Percentiles rank a stretch among this genome's conserved stretches.
Evolutionary conservation across 53 echinoderm and acorn worm species (phyloP).

Genomic region (Hippasteria phrygiana): DNA sequence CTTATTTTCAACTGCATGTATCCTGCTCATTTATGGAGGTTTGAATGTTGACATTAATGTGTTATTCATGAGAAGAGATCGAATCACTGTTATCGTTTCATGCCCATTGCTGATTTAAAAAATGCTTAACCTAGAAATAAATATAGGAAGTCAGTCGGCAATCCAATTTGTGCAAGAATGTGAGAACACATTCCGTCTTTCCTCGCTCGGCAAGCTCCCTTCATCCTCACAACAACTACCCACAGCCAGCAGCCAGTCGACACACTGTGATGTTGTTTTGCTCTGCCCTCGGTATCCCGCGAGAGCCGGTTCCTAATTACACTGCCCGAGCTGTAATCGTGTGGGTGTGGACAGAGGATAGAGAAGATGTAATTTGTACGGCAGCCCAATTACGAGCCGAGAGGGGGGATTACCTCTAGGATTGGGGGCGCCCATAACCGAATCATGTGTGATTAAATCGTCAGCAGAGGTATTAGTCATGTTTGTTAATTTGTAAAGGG

Average conservation of each 20-base stretch:
- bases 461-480: constrained; percentile 22
- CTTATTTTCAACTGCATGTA: no score
- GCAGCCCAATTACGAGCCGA: constrained; percentile 35
- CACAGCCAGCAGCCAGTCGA: not conserved
- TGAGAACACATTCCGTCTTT: constrained; percentile 21
- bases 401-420: not conserved
- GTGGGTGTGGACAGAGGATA: constrained; percentile 30
- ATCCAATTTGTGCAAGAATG: constrained; percentile 44
- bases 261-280: not conserved
- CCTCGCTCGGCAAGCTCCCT: not conserved
- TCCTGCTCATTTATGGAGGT: no score
- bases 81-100: no score
- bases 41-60: no score
- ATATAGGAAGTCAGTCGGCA: not conserved
- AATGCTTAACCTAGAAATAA: constrained; percentile 12
- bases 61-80: no score
- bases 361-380: constrained; percentile 33
- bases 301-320: constrained; percentile 44
- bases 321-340: constrained; percentile 19
- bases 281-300: constrained; percentile 19
- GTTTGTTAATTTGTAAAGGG: not conserved
- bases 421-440: constrained; percentile 30
- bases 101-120: no score
- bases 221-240: not conserved
- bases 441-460: constrained; percentile 44